Evolutionary conservation across 2,113 vertebrate genomes (phyloP).

Genomic region (Climacteris rufus): DNA sequence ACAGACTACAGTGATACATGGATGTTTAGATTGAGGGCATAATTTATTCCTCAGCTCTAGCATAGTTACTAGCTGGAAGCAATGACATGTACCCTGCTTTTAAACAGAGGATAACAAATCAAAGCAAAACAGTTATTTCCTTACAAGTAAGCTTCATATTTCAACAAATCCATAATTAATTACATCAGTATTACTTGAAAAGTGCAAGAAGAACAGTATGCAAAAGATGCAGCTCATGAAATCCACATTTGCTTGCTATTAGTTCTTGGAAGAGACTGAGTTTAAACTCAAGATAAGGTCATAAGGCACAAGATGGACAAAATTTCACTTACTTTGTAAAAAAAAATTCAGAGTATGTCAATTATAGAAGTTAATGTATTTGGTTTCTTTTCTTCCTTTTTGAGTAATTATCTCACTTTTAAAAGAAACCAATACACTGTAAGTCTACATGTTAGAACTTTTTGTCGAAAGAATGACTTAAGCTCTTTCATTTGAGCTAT

Average conservation of each 20-base stretch:
- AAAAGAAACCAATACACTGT: neutral
- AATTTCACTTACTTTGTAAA: neutral
- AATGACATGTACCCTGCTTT: neutral
- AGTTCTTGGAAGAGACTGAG: neutral
- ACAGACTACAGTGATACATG: neutral
- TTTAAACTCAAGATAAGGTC: neutral
- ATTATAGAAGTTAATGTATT: neutral
- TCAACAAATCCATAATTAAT: neutral
- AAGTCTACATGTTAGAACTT: neutral
- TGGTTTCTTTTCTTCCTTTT: neutral
- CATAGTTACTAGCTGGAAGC: neutral
- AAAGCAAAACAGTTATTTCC: neutral
- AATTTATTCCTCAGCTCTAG: neutral
- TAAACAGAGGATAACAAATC: neutral
- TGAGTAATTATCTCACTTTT: neutral
- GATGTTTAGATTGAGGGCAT: neutral
- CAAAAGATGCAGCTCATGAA: neutral
- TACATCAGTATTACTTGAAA: neutral
- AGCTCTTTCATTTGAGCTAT: neutral
- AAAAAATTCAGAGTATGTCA: neutral
- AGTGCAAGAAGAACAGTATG: neutral
- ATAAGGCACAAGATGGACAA: neutral
- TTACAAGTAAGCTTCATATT: neutral
- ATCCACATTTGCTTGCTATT: neutral
- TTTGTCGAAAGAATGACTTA: neutral